Conservation (phyloP, 2,888 invertebrate genomes). For the Agapostemon virescens region DNA sequence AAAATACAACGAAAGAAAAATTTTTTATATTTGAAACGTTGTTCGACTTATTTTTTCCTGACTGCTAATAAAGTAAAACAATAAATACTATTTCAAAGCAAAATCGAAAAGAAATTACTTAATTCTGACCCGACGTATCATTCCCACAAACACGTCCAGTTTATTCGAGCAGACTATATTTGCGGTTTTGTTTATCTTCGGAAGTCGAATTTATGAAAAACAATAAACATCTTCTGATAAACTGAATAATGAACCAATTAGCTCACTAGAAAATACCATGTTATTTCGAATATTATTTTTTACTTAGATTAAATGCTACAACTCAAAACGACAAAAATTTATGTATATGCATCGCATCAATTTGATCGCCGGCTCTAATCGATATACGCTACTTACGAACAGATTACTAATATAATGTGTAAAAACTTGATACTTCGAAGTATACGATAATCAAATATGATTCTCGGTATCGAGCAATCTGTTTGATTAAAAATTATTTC, state of each 20-base stretch:
- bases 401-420: neutral
- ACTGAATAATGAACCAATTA: neutral
- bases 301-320: neutral
- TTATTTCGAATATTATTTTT: neutral
- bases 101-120: neutral
- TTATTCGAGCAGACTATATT: constrained; percentile 33
- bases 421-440: neutral
- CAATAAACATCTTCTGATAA: constrained; percentile 2
- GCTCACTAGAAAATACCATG: neutral
- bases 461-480: neutral
- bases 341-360: neutral
- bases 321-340: neutral
- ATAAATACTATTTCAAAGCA: neutral
- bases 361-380: constrained; percentile 8
- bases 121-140: neutral
- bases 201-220: constrained; percentile 26
- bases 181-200: constrained; percentile 15
- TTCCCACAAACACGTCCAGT: neutral
- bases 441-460: neutral
- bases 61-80: neutral
- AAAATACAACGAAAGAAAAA: neutral
- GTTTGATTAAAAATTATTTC: neutral
- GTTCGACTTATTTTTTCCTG: neutral
- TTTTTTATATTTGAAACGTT: neutral
- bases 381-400: neutral